Evolutionary conservation across 1,140 invertebrate genomes (phyloP).

Genomic region (Camponotus vicinus): DNA sequence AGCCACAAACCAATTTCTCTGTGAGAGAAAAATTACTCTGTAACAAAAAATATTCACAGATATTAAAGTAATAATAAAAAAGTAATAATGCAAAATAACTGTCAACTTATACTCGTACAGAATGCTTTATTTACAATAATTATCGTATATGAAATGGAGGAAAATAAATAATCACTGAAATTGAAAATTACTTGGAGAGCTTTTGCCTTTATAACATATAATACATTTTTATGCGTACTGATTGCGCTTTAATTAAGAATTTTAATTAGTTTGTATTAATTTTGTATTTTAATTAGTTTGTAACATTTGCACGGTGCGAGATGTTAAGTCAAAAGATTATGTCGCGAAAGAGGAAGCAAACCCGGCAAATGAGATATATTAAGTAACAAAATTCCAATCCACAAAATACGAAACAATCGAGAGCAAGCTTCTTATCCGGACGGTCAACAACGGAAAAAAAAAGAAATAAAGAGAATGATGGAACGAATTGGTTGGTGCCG

Average conservation of each 20-base stretch:
- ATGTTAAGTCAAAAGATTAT: slow-evolving; percentile 19
- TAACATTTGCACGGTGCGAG: background rate
- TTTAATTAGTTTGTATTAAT: slow-evolving; percentile 20
- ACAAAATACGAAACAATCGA: slow-evolving; percentile 23
- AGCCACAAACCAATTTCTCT: background rate
- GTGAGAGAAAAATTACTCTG: background rate
- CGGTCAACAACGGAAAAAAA: background rate
- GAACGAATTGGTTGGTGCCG: slow-evolving; percentile 24
- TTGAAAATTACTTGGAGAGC: background rate
- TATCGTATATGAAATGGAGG: background rate
- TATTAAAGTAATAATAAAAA: background rate
- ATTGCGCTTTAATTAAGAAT: slow-evolving; percentile 1
- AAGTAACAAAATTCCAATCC: slow-evolving; percentile 29
- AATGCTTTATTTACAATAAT: slow-evolving; percentile 10
- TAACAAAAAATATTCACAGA: no score
- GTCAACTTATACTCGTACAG: no score
- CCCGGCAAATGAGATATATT: background rate
- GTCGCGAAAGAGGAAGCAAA: slow-evolving; percentile 17
- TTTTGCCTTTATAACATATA: background rate
- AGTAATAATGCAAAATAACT: background rate
- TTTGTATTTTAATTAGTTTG: slow-evolving; percentile 19
- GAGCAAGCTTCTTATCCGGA: background rate
- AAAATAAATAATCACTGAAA: background rate
- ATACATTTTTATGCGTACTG: background rate
- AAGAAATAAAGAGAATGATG: slow-evolving; percentile 8